Evolutionary conservation across 2,797 vertebrate genomes (phyloP).

Genomic region (Pantherophis vulpinus): DNA sequence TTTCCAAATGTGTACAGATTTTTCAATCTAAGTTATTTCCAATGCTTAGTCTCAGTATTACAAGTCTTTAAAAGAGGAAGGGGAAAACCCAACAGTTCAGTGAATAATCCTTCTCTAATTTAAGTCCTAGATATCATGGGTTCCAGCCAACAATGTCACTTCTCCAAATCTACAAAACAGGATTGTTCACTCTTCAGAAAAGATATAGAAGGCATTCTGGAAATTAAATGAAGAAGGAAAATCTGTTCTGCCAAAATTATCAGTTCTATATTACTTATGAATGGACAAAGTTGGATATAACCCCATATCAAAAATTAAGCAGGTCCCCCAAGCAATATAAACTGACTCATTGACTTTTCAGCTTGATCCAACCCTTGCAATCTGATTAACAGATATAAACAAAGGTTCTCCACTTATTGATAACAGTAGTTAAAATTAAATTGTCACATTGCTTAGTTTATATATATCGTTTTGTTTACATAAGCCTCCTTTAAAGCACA

Average conservation of each 20-base stretch:
- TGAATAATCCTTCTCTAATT: not conserved
- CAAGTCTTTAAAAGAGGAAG: not conserved
- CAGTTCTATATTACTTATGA: not conserved
- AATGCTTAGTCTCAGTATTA: not conserved
- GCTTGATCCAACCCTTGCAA: constrained; percentile 65
- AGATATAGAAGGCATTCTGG: not conserved
- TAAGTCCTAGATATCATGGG: not conserved
- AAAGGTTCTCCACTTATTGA: constrained; percentile 65
- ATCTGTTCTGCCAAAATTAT: too few relatives aligned
- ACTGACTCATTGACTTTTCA: not conserved
- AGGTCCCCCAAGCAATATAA: not conserved
- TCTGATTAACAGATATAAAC: constrained; percentile 64
- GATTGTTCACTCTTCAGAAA: not conserved
- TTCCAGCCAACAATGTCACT: not conserved
- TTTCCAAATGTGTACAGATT: not conserved
- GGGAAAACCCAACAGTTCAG: not conserved
- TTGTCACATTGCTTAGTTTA: constrained; percentile 58
- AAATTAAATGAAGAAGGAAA: not conserved
- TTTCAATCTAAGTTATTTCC: not conserved
- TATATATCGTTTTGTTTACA: constrained; percentile 55
- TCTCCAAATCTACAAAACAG: not conserved
- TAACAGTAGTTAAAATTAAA: constrained; percentile 67
- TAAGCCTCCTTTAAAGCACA: constrained; percentile 59
- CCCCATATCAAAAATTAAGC: not conserved
- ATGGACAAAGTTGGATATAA: not conserved